phyloP scores from a whole-genome alignment of 2,113 vertebrate species.

The Xiphias gladius region DNA sequence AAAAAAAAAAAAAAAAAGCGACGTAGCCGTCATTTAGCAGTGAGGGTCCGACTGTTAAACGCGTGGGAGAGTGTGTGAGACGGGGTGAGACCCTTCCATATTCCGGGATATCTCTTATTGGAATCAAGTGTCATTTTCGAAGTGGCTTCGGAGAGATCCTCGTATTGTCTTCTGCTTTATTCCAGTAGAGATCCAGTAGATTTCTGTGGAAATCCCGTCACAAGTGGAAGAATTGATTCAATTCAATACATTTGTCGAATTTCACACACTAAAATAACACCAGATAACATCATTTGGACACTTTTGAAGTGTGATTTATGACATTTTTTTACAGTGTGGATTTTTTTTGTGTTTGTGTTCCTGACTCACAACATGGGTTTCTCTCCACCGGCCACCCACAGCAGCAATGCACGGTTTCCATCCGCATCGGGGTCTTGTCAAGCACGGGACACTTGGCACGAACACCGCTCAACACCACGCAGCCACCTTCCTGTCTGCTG shows the following conservation, averaged over 20 bases:
- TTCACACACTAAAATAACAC: neutral
- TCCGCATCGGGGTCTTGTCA: constrained; percentile 26
- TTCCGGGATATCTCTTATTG: too few relatives aligned
- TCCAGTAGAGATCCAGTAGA: neutral
- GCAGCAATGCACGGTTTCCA: too few relatives aligned
- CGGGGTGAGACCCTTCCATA: neutral
- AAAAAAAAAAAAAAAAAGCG: too few relatives aligned
- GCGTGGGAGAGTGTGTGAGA: constrained; percentile 4
- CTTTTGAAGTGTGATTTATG: neutral
- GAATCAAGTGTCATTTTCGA: neutral
- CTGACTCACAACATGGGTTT: constrained; percentile 60
- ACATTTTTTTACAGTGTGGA: constrained; percentile 58
- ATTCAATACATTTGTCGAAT: neutral
- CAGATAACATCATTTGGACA: neutral
- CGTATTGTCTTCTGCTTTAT: neutral
- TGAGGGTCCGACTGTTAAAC: neutral
- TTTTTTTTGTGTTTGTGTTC: constrained; percentile 40
- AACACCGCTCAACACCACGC: constrained; percentile 9
- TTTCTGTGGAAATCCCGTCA: neutral
- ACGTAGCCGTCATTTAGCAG: neutral
- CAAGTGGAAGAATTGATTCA: neutral
- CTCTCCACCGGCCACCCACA: constrained; percentile 19
- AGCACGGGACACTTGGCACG: neutral
- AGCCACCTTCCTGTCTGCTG: neutral
- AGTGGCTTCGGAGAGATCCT: neutral